Percentiles rank a stretch among this genome's conserved stretches.
Evolutionary conservation across 1,140 invertebrate genomes (phyloP).

Genomic region (Nylanderia fulva): DNA sequence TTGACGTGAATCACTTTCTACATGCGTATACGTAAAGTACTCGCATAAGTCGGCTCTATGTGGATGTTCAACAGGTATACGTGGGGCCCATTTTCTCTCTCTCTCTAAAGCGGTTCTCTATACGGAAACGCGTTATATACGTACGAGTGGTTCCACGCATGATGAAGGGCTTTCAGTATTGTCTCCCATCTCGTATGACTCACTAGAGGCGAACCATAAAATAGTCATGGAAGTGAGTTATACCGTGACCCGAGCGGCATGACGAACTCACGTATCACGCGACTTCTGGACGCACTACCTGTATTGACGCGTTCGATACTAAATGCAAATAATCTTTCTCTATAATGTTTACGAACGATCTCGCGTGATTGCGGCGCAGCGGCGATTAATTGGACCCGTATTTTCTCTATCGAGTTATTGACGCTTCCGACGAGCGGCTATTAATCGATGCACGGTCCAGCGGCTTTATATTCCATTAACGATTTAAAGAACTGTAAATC

Average conservation of each 20-base stretch:
- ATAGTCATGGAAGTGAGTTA: slow-evolving; percentile 79
- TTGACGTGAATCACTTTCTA: slow-evolving; percentile 80
- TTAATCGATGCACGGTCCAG: slow-evolving; percentile 14
- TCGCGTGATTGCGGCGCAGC: not conserved
- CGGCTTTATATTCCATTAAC: slow-evolving; percentile 1
- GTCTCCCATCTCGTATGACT: slow-evolving; percentile 77
- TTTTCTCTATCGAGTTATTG: slow-evolving; percentile 23
- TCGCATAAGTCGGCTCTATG: slow-evolving; percentile 62
- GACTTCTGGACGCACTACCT: slow-evolving; percentile 57
- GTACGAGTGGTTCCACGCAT: slow-evolving; percentile 65
- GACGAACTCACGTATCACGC: slow-evolving; percentile 62
- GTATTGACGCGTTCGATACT: slow-evolving; percentile 23
- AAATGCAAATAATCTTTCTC: not conserved
- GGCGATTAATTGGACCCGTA: slow-evolving; percentile 10
- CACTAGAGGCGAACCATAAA: slow-evolving; percentile 79
- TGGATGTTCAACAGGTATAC: slow-evolving; percentile 77
- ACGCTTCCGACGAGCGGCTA: slow-evolving; percentile 1
- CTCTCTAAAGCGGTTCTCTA: slow-evolving; percentile 52
- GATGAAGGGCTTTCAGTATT: slow-evolving; percentile 81
- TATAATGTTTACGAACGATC: slow-evolving; percentile 42
- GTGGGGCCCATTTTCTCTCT: slow-evolving; percentile 42
- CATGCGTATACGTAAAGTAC: slow-evolving; percentile 49
- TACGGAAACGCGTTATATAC: slow-evolving; percentile 68
- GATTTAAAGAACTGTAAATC: slow-evolving; percentile 33
- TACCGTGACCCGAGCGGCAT: slow-evolving; percentile 68